Percentiles rank a stretch among this genome's conserved stretches.
Evolutionary conservation across 2,113 vertebrate species (phyloP).

Genomic region (Crotophaga sulcirostris): DNA sequence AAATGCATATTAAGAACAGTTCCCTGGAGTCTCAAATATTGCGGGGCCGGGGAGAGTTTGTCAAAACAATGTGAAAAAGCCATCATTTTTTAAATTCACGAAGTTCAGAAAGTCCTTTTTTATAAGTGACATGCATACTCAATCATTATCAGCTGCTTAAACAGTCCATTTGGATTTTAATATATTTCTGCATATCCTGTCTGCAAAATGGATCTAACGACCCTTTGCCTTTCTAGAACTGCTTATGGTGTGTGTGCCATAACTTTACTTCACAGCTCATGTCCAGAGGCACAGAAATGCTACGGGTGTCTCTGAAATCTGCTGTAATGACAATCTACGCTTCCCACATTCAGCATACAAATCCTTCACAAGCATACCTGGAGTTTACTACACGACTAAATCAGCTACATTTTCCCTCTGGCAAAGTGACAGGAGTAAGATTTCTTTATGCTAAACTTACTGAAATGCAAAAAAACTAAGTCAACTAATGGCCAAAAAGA

Average conservation of each 20-base stretch:
- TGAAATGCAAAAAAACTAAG: background rate
- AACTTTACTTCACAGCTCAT: background rate
- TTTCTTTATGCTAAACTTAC: background rate
- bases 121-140: background rate
- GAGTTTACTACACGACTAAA: background rate
- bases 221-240: background rate
- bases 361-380: background rate
- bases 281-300: fast-evolving
- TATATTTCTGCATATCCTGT: background rate
- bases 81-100: background rate
- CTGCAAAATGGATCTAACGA: background rate
- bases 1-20: background rate
- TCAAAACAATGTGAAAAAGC: background rate
- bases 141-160: background rate
- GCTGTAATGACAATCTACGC: no score
- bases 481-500: background rate
- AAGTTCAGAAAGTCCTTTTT: background rate
- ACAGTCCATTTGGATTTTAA: background rate
- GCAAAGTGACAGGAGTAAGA: fast-evolving
- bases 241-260: no score
- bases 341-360: background rate
- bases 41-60: background rate
- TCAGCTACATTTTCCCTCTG: background rate
- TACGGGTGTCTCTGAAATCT: background rate
- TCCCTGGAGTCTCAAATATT: background rate